Percentiles rank a stretch among this genome's conserved stretches.
These are phyloP conservation scores for Odontamblyopus rebecca DNA, from an alignment of 2,797 vertebrate genomes.

Conservation along the genomic window DNA sequence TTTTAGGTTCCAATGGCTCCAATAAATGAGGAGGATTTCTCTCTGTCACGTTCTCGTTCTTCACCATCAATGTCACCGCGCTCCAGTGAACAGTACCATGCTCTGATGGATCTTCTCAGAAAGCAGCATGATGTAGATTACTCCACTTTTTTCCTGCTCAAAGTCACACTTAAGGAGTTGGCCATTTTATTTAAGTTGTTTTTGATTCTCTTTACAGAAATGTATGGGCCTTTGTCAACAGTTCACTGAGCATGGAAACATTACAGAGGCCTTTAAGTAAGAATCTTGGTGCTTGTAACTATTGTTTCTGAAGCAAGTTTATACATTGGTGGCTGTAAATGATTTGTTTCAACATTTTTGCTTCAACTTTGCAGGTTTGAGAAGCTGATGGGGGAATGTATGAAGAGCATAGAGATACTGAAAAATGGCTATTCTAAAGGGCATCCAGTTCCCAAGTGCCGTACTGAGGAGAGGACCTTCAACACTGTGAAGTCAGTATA, in stretches of 20 bases:
- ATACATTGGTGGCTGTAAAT: too few relatives aligned
- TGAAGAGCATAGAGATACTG: conserved; percentile 82
- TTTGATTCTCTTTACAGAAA: conserved; percentile 72
- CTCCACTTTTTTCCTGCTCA: not conserved
- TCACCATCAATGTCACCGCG: conserved; percentile 75
- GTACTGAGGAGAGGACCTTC: conserved; percentile 87
- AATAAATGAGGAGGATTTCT: conserved; percentile 83
- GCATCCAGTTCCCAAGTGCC: conserved; percentile 79
- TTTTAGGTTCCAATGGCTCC: conserved; percentile 84
- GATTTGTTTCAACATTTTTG: not conserved
- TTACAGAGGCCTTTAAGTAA: conserved; percentile 86
- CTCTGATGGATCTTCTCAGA: conserved; percentile 83
- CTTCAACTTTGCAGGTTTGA: conserved; percentile 76
- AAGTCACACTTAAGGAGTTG: not conserved
- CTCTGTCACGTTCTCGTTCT: conserved; percentile 75
- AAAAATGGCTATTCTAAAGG: conserved; percentile 84
- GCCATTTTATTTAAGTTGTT: not conserved
- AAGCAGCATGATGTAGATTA: conserved; percentile 81
- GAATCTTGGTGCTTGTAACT: conserved; percentile 32
- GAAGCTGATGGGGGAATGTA: conserved; percentile 83
- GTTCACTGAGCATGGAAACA: conserved; percentile 82
- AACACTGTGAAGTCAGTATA: conserved; percentile 81
- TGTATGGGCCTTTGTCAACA: conserved; percentile 82
- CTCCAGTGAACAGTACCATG: conserved; percentile 78
- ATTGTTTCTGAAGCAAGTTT: not conserved